Evolutionary conservation across 2,797 vertebrate genomes (phyloP), one percentile per base, ranked within the genome.

Genomic region (Melanogrammus aeglefinus): DNA sequence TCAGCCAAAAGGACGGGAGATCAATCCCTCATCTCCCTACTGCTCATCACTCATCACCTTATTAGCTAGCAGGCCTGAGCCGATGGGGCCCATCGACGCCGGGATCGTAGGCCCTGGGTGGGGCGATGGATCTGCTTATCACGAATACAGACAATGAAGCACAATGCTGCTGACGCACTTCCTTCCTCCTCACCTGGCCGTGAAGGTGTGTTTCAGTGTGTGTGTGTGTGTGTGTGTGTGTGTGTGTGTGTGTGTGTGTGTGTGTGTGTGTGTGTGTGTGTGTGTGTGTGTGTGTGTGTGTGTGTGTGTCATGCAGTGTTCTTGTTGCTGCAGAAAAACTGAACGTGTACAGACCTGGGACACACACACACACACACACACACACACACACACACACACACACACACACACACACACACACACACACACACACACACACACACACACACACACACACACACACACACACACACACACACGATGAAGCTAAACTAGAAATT

Each of bases 261-360:
- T 18, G 47, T 51, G 47, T 51, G 47, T 51, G 57, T 63, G 57
- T 63, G 57, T 24, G 47, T 21, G 47, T 18, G 47, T 51, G 47
- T 51, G 47, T 51, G 57, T 63, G 57, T 63, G 57, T 24, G 47
- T 18, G 47, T 16, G 44, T 51, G 47, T 51, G 47, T 51, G 47
- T 44, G 41, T 44, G 41, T 51, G 51, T 63, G 47, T 63, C n/a
- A 57, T 6, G 12, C 47, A 57, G 18, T 18, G 16, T 21, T 57
- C 47, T 3, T 18, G 18, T 21, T 57, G 47, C 47, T 57, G 47
- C 47, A 57, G 4, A 57, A 6, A 24, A 8, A 63, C 57, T 1
- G 57, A 24, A 63, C 57, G 57, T 63, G 57, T 63, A 63, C 57
- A 63, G 57, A 63, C 57, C 21, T 63, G 57, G 57, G 57, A 44